Conservation (phyloP, 2,888 invertebrate species). For the Furcula furcula region DNA sequence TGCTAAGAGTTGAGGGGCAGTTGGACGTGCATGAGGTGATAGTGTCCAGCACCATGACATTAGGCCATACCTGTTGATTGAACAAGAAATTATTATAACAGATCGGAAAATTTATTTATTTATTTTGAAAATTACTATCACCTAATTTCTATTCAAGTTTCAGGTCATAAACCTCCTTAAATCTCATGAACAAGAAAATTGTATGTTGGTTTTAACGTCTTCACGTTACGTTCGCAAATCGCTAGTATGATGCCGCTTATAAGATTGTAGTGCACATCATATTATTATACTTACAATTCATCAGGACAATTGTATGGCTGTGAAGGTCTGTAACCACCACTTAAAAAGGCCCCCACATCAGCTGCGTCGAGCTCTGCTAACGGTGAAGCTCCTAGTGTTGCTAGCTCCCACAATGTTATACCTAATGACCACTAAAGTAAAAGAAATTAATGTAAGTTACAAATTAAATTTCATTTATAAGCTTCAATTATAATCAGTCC, state of each 20-base stretch:
- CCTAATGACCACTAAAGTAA: constrained; percentile 93
- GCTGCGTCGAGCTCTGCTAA: constrained; percentile 95
- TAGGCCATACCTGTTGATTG: constrained; percentile 82
- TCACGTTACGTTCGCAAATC: no score
- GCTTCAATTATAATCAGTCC: no score
- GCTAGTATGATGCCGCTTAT: no score
- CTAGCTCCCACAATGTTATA: constrained; percentile 96
- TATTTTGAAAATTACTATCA: no score
- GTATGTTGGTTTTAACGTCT: no score
- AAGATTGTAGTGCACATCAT: no score
- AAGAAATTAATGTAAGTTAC: constrained; percentile 2
- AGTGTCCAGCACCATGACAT: constrained; percentile 90
- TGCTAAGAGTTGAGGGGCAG: constrained; percentile 86
- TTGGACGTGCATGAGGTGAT: constrained; percentile 84
- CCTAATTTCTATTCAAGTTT: no score
- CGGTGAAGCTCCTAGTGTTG: constrained; percentile 94
- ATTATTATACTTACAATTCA: constrained; percentile 90
- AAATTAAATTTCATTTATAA: constrained; percentile 1
- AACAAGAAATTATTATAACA: not conserved
- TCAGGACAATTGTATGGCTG: constrained; percentile 98
- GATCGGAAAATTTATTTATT: no score
- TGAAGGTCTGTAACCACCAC: constrained; percentile 93
- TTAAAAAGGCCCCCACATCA: constrained; percentile 93
- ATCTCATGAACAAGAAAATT: no score
- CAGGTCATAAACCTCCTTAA: constrained; percentile 2